phyloP scores from a whole-genome alignment of 2,113 vertebrate species.

The Lynx canadensis region DNA sequence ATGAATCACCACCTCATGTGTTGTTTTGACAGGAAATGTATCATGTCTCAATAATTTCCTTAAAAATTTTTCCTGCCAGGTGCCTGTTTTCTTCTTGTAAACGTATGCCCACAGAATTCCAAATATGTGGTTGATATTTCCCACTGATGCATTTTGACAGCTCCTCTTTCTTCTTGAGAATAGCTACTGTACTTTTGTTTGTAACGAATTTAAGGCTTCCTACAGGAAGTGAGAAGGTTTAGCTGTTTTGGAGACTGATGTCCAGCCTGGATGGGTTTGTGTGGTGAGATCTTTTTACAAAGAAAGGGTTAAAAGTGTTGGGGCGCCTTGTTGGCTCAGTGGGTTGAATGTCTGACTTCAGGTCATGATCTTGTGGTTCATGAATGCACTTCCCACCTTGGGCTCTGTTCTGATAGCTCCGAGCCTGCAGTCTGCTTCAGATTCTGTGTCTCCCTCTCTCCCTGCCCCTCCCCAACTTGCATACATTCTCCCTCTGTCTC shows the following conservation, averaged over 20 bases:
- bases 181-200: background rate
- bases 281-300: background rate
- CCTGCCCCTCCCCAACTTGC: too few relatives aligned
- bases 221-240: background rate
- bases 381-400: too few relatives aligned
- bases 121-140: constrained; percentile 71
- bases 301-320: background rate
- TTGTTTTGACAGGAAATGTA: constrained; percentile 79
- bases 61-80: constrained; percentile 77
- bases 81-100: constrained; percentile 74
- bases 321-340: too few relatives aligned
- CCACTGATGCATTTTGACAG: background rate
- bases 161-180: background rate
- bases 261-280: constrained; percentile 46
- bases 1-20: constrained; percentile 61
- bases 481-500: too few relatives aligned
- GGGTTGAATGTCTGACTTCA: too few relatives aligned
- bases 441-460: too few relatives aligned
- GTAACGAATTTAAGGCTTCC: background rate
- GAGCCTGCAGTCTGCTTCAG: too few relatives aligned
- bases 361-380: too few relatives aligned
- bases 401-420: too few relatives aligned
- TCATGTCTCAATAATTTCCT: constrained; percentile 81
- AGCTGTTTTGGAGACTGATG: constrained; percentile 40
- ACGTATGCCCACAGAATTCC: constrained; percentile 70